phyloP scores from a whole-genome alignment of 2,888 invertebrate species.

The Chrysopilus asiliformis region DNA sequence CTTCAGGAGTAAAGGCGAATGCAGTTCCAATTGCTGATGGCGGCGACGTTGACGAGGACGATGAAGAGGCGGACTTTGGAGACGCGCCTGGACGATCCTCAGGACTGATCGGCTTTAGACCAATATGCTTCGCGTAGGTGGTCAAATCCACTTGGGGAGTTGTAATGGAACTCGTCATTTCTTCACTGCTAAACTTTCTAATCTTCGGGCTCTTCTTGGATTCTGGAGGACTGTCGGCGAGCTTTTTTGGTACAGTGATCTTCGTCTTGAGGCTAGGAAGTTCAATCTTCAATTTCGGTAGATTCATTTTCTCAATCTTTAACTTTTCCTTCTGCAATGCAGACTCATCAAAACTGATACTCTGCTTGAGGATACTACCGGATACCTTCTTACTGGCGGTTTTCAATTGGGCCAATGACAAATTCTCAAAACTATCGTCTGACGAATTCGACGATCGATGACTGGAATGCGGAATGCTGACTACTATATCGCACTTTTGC shows the following conservation, averaged over 20 bases:
- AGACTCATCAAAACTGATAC: constrained; percentile 7
- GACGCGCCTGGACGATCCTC: constrained; percentile 24
- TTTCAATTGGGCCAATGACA: constrained; percentile 25
- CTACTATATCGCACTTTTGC: constrained; percentile 27
- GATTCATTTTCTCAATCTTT: constrained; percentile 18
- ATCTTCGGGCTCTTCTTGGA: constrained; percentile 14
- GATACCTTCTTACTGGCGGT: constrained; percentile 28
- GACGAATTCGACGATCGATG: constrained; percentile 21
- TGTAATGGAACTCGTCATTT: constrained; percentile 5
- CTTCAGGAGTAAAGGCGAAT: constrained; percentile 14
- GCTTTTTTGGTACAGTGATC: constrained; percentile 18
- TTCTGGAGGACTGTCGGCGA: constrained; percentile 3
- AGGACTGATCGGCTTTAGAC: constrained; percentile 28
- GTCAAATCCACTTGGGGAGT: constrained; percentile 25
- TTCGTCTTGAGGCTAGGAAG: constrained; percentile 28
- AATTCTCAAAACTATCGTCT: constrained; percentile 26
- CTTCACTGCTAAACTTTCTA: constrained; percentile 23
- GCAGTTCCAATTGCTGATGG: constrained; percentile 10
- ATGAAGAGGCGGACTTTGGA: constrained; percentile 22
- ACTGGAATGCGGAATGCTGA: constrained; percentile 31
- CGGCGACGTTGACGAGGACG: constrained; percentile 24
- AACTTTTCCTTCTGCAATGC: constrained; percentile 12
- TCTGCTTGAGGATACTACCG: not conserved
- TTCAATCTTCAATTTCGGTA: constrained; percentile 32
- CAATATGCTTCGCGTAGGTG: constrained; percentile 34